phyloP scores from a whole-genome alignment of 2,888 invertebrate genomes.

The Cheilosia impressa region DNA sequence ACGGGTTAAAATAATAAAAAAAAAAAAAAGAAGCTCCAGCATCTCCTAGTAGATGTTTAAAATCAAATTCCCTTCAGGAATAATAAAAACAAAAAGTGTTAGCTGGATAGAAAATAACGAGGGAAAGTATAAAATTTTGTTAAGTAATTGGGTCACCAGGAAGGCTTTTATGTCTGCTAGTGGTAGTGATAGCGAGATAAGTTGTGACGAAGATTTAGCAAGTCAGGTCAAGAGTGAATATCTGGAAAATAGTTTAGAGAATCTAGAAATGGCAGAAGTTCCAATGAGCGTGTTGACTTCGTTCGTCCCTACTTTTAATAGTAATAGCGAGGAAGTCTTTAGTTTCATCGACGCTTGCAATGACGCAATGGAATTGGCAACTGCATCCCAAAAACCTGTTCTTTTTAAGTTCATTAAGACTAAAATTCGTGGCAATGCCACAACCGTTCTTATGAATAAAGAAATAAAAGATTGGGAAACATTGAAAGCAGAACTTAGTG shows the following conservation, averaged over 20 bases:
- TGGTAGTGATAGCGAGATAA: slow-evolving; percentile 11
- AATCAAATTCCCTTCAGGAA: slow-evolving; percentile 25
- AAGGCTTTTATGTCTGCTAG: slow-evolving; percentile 20
- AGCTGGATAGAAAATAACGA: slow-evolving; percentile 23
- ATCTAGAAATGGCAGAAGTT: slow-evolving; percentile 4
- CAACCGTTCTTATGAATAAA: slow-evolving; percentile 4
- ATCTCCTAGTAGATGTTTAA: slow-evolving; percentile 21
- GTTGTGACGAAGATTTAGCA: neutral
- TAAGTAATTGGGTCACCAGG: neutral
- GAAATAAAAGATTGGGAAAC: slow-evolving; percentile 11
- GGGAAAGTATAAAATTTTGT: slow-evolving; percentile 18
- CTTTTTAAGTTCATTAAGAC: slow-evolving; percentile 19
- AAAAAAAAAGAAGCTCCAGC: slow-evolving; percentile 1
- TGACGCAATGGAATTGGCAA: slow-evolving; percentile 20
- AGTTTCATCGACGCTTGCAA: slow-evolving; percentile 18
- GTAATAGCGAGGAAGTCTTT: slow-evolving; percentile 24
- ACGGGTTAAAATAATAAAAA: neutral
- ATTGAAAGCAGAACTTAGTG: neutral
- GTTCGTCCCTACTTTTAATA: slow-evolving; percentile 24
- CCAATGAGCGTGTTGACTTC: slow-evolving; percentile 22
- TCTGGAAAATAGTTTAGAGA: no score
- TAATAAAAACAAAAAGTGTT: neutral
- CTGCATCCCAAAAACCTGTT: neutral
- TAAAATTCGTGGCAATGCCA: slow-evolving; percentile 23
- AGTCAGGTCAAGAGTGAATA: no score